These are phyloP conservation scores for Andricus curvator DNA, from an alignment of 2,888 invertebrate species.

Conservation along the genomic window DNA sequence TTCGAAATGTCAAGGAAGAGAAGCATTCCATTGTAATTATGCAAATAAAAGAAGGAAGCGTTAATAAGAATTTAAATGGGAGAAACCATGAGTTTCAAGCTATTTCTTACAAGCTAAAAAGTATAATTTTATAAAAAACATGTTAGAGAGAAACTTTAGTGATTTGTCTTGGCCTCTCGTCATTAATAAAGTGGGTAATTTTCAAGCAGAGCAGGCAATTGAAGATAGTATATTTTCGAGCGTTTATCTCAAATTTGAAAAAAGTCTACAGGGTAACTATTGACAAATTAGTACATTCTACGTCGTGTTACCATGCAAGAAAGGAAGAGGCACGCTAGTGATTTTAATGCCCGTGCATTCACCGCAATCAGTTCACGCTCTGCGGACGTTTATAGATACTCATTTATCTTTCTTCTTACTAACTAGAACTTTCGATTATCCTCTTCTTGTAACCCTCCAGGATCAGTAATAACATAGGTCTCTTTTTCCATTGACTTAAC, in stretches of 20 bases:
- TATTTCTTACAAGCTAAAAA: neutral
- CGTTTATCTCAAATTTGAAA: neutral
- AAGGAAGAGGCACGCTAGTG: constrained; percentile 35
- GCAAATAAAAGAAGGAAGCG: neutral
- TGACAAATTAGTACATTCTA: constrained; percentile 25
- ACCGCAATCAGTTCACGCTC: constrained; percentile 36
- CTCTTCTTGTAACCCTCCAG: neutral
- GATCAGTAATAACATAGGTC: neutral
- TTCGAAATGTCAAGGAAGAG: neutral
- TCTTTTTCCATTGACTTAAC: neutral
- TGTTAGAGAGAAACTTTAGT: constrained; percentile 1
- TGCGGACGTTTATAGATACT: constrained; percentile 27
- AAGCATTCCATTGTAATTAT: neutral
- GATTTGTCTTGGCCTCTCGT: neutral
- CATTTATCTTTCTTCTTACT: constrained; percentile 30
- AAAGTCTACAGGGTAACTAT: neutral
- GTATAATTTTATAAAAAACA: neutral
- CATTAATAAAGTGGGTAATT: neutral
- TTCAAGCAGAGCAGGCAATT: neutral
- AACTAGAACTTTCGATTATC: constrained; percentile 33
- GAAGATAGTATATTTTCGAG: constrained; percentile 6
- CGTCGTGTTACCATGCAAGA: constrained; percentile 18
- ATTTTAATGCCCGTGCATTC: constrained; percentile 36
- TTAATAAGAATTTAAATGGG: neutral
- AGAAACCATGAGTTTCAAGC: neutral